phyloP scores from a whole-genome alignment of 2,888 invertebrate genomes.

The Allophyes oxyacanthae region DNA sequence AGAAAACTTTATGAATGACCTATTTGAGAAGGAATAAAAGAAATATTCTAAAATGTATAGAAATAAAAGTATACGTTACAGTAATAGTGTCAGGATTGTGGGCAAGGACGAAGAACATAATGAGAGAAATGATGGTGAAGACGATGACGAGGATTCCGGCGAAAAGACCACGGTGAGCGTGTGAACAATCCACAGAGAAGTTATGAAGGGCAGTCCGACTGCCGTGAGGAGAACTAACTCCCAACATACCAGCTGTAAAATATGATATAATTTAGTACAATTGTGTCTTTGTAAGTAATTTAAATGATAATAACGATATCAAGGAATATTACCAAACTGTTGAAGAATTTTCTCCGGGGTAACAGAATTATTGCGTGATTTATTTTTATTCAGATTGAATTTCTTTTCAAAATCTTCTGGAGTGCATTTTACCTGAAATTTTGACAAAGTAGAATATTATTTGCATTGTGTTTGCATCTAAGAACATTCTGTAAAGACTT shows the following conservation, averaged over 20 bases:
- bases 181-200: constrained; percentile 95
- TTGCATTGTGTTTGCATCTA: too few relatives aligned
- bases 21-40: background rate
- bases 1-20: background rate
- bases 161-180: constrained; percentile 94
- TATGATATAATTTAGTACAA: background rate
- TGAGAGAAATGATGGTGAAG: constrained; percentile 95
- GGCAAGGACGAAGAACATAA: constrained; percentile 96
- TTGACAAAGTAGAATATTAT: background rate
- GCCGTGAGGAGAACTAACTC: constrained; percentile 81
- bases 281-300: too few relatives aligned
- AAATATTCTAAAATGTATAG: background rate
- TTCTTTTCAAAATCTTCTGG: constrained; percentile 85
- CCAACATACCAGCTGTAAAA: constrained; percentile 88
- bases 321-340: constrained; percentile 78
- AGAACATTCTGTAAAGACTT: too few relatives aligned
- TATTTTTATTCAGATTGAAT: constrained; percentile 74
- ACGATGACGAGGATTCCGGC: constrained; percentile 94
- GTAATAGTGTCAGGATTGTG: constrained; percentile 90
- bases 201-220: constrained; percentile 88
- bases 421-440: constrained; percentile 82
- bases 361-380: constrained; percentile 84
- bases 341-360: constrained; percentile 87
- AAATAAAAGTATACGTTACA: constrained; percentile 67
- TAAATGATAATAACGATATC: background rate